Evolutionary conservation across 1,140 invertebrate species (phyloP).

Genomic region (Magallana angulata): DNA sequence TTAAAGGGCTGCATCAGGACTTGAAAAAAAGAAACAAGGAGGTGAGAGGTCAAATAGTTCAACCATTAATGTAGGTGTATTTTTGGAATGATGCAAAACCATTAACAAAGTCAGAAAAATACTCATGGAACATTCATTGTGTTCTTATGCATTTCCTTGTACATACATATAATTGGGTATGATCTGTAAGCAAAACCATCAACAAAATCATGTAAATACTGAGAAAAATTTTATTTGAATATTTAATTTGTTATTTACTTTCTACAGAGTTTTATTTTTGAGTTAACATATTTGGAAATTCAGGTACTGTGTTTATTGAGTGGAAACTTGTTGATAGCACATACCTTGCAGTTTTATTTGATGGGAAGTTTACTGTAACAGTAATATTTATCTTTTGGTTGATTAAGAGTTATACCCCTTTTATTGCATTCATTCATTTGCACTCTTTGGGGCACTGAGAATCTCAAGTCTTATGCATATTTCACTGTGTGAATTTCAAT

Average conservation of each 20-base stretch:
- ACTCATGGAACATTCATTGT: too few species aligned
- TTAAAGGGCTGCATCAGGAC: conserved; percentile 62
- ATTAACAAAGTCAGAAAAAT: too few species aligned
- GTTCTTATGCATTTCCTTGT: too few species aligned
- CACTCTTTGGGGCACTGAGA: too few species aligned
- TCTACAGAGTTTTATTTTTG: neutral
- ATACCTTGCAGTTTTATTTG: neutral
- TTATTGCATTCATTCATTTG: neutral
- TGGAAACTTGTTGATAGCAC: neutral
- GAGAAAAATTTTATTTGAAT: too few species aligned
- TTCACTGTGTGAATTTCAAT: too few species aligned
- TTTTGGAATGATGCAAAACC: too few species aligned
- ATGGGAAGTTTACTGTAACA: neutral
- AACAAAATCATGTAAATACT: too few species aligned
- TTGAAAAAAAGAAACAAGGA: conserved; percentile 63
- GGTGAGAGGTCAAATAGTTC: conserved; percentile 50
- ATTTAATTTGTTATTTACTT: neutral
- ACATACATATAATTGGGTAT: too few species aligned
- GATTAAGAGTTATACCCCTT: conserved; percentile 6
- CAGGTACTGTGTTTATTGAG: neutral
- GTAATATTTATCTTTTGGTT: neutral
- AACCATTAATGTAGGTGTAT: too few species aligned
- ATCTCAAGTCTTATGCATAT: too few species aligned
- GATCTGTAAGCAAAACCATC: too few species aligned
- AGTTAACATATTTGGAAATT: conserved; percentile 26